Evolutionary conservation across 2,888 invertebrate genomes (phyloP), one percentile per base, ranked within the genome.

Genomic region (Gisinianus flammeolus): DNA sequence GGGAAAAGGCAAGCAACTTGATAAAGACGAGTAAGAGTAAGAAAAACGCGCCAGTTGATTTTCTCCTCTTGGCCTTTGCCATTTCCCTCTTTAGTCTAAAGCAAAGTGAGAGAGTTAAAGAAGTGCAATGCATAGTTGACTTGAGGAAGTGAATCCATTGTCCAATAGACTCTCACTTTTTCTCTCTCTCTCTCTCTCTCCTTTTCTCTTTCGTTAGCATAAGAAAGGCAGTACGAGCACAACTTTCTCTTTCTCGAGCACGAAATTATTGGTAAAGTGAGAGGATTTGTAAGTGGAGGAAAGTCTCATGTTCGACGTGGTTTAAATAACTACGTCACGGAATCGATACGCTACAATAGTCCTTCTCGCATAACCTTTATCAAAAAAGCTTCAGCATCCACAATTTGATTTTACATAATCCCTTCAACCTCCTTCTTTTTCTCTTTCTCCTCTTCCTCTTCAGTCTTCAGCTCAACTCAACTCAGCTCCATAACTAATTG

Each of bases 241-340:
- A 56, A 12, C 52, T 56, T 56, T 56, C 16, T n/a, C 16, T 12
- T 56, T 8, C 19, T 56, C 19, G 4, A 64, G 16, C 6, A 44
- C 6, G 44, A 44, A 6, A 64, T 64, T 6, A 22, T 64, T 24
- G 62, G 26, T n/a, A 2, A 24, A 24, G 62, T 64, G 24, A 26
- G 26, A 3, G 62, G 62, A 64, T 64, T 64, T 64, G 62, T 64
- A 56, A 56, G 62, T 64, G 26, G 4, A 64, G 62, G 26, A 64
- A 26, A 5, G 12, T 64, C 26, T 26, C 44, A 6, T 44, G 8
- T 44, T 16, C 44, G 35, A n/a, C 35, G 35, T 44, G 6, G 44
- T 4, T 44, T 44, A n/a, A n/a, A n/a, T n/a, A n/a, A n/a, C n/a
- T n/a, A n/a, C n/a, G n/a, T n/a, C n/a, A n/a, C n/a, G n/a, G n/a